Evolutionary conservation across 2,113 vertebrate genomes (phyloP).

Genomic region (Atlantisia rogersi): DNA sequence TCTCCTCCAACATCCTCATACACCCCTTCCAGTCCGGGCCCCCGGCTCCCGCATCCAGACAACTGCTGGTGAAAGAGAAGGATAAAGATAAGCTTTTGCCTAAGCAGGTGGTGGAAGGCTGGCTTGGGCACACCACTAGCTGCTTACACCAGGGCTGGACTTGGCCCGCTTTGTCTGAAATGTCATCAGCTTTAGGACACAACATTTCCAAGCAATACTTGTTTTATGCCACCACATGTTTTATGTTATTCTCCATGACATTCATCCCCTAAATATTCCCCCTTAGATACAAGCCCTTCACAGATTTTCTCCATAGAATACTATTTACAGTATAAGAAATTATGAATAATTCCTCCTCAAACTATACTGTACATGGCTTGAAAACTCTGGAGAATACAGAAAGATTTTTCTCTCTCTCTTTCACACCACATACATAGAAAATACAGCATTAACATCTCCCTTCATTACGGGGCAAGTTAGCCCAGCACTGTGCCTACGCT

Average conservation of each 20-base stretch:
- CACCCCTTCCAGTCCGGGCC: slow-evolving; percentile 29
- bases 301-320: slow-evolving; percentile 56
- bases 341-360: slow-evolving; percentile 62
- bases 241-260: background rate
- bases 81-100: background rate
- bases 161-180: background rate
- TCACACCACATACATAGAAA: background rate
- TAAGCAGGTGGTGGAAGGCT: background rate
- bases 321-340: slow-evolving; percentile 49
- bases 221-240: background rate
- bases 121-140: background rate
- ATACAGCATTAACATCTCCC: background rate
- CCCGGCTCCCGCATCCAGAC: background rate
- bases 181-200: background rate
- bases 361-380: background rate
- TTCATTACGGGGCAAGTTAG: background rate
- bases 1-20: slow-evolving; percentile 60
- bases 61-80: background rate
- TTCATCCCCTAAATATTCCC: slow-evolving; percentile 27
- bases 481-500: background rate
- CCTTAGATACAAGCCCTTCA: slow-evolving; percentile 10
- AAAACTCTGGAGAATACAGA: slow-evolving; percentile 36
- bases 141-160: background rate
- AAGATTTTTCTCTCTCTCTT: background rate
- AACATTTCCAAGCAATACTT: background rate